These are phyloP conservation scores for Cephalotes varians DNA, from an alignment of 2,888 invertebrate genomes.

Conservation along the genomic window DNA sequence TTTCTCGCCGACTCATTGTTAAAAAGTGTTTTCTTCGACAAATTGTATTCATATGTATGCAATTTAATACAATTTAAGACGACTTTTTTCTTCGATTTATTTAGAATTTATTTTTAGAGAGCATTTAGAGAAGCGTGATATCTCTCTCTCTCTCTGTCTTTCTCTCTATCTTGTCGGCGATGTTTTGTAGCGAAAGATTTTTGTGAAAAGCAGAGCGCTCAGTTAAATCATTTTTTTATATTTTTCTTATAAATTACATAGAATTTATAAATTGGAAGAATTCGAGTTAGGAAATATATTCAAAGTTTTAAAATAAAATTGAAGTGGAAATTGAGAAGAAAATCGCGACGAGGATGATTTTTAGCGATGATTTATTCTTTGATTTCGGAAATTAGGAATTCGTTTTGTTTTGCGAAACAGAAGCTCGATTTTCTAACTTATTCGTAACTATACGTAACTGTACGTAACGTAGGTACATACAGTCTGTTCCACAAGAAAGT, in stretches of 20 bases:
- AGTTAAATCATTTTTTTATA: neutral
- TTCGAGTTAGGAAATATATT: neutral
- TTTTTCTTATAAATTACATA: neutral
- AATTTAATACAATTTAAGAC: neutral
- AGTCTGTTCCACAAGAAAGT: no score
- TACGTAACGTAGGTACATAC: no score
- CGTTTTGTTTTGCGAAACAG: neutral
- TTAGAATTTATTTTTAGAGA: neutral
- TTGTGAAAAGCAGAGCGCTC: neutral
- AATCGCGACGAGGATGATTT: neutral
- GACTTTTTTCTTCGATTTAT: neutral
- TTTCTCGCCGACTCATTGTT: neutral
- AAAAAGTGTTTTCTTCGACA: neutral
- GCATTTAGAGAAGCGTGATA: neutral
- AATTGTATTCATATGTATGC: neutral
- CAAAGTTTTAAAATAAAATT: neutral
- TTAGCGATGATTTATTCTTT: neutral
- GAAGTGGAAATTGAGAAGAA: neutral
- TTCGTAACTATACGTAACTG: no score
- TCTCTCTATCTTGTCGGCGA: neutral
- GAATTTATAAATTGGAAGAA: neutral
- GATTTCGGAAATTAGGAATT: constrained; percentile 11
- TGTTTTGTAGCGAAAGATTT: neutral
- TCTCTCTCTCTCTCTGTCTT: no score
- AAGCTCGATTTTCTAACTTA: no score